phyloP scores from a whole-genome alignment of 2,797 vertebrate species.

The Austrolebias charrua region DNA sequence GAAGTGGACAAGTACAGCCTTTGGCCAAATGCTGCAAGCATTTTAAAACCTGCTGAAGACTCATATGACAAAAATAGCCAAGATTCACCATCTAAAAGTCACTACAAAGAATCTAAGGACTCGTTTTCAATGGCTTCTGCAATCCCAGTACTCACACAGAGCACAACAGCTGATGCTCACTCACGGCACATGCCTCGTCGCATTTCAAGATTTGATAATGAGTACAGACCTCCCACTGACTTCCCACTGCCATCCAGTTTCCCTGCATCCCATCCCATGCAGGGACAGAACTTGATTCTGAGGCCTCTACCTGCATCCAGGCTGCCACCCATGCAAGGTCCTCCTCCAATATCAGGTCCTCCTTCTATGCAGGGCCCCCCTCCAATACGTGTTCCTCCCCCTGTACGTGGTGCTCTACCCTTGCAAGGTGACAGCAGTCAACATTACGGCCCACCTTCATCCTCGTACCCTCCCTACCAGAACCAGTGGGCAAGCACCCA shows the following conservation, averaged over 20 bases:
- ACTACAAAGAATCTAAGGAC: conserved; percentile 65
- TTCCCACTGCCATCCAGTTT: conserved; percentile 70
- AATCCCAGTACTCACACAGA: conserved; percentile 76
- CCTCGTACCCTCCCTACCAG: conserved; percentile 75
- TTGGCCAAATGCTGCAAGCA: conserved; percentile 84
- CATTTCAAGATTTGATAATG: conserved; percentile 62
- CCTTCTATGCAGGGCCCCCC: conserved; percentile 68
- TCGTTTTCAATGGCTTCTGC: conserved; percentile 57
- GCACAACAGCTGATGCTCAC: conserved; percentile 63
- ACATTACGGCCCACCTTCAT: conserved; percentile 67
- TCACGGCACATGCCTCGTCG: conserved; percentile 66
- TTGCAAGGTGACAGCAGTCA: conserved; percentile 70
- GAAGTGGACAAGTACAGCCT: conserved; percentile 78
- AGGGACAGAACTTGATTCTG: conserved; percentile 67
- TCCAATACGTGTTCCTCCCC: conserved; percentile 69
- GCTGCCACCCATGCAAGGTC: conserved; percentile 71
- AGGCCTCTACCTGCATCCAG: conserved; percentile 72
- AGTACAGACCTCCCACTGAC: conserved; percentile 71
- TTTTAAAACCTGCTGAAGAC: conserved; percentile 76
- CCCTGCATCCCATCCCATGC: conserved; percentile 59
- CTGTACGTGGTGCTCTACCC: conserved; percentile 63
- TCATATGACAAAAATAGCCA: conserved; percentile 73
- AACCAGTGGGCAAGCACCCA: conserved; percentile 79
- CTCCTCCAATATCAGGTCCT: conserved; percentile 69
- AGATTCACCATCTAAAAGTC: conserved; percentile 66